Base-by-base conservation (phyloP, 53 echinoderm and acorn worm genomes). In the Mesocentrotus franciscanus region DNA sequence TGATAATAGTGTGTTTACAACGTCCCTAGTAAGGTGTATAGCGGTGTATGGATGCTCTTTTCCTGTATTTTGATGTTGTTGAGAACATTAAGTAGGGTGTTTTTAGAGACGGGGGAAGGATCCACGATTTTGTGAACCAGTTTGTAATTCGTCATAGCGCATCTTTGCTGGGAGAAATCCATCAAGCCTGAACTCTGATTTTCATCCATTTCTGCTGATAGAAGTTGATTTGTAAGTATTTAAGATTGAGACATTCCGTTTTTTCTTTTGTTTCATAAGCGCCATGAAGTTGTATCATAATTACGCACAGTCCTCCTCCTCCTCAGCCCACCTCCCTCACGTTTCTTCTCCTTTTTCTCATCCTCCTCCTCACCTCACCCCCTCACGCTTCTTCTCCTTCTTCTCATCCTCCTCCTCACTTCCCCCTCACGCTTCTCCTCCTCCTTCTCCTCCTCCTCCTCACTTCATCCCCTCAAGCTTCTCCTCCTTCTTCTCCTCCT, bases 401-500 rank as follows among this genome's bases (percentile, higher is more conserved):
- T 18, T 15, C 17, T 4, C 22, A 1, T 1, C 66, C 18, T 4
- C 66, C 20, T 13, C 60, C 13, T 10, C 2, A 1, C 39, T 2
- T 2, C 39, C 39, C 2, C 39, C 84, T n/a, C 29, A 0, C 83
- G 4, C 59, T 55, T 49, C 57, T 42, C 56, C 35, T 4, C 49
- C 94, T 49, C 56, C 9, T 36, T 56, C 94, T 0, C 55, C 84
- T 14, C 55, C 90, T 36, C 33, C 42, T 60, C 32, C 42, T 64
- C 22, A 74, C 60, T 3, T 84, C 29, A 26, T 49, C n/a, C n/a
- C 13, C 30, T 17, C 85, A 16, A n/a, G 36, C 57, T 90, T 84
- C 68, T 34, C 64, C 78, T 93, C 74, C 20, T 71, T 14, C 61
- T 92, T 30, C n/a, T n/a, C n/a, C n/a, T n/a, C n/a, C n/a, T n/a